These are phyloP conservation scores for Ptiloglossa arizonensis DNA, from an alignment of 1,140 invertebrate species.

Conservation along the genomic window DNA sequence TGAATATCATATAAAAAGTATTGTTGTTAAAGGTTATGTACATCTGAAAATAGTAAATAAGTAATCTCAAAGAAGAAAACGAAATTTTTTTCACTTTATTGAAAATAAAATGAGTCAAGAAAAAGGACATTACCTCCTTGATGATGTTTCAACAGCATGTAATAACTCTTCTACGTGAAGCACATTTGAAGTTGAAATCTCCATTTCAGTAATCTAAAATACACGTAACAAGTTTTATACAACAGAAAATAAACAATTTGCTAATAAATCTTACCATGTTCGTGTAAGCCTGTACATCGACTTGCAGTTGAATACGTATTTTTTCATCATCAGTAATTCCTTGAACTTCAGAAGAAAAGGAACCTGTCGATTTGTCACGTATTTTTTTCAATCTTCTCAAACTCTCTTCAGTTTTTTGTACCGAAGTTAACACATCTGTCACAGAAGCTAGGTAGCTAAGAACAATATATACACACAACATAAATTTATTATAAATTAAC, in stretches of 20 bases:
- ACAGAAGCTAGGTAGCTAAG: conserved; percentile 91
- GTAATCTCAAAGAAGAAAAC: conserved; percentile 9
- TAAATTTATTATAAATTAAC: conserved; percentile 2
- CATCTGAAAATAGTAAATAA: background rate
- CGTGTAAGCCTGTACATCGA: conserved; percentile 89
- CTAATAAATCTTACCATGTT: conserved; percentile 64
- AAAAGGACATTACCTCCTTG: conserved; percentile 66
- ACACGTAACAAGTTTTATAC: conserved; percentile 1
- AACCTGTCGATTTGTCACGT: conserved; percentile 85
- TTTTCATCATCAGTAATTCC: conserved; percentile 94
- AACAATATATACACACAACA: conserved; percentile 40
- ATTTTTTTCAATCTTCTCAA: conserved; percentile 93
- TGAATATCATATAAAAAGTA: conserved; percentile 12
- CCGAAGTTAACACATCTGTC: conserved; percentile 93
- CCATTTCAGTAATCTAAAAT: conserved; percentile 65
- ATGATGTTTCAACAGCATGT: conserved; percentile 73
- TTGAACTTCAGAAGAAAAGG: conserved; percentile 77
- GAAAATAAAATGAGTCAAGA: background rate
- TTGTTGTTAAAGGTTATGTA: conserved; percentile 28
- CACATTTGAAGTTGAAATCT: conserved; percentile 60
- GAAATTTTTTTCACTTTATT: conserved; percentile 3
- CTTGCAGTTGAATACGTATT: conserved; percentile 93
- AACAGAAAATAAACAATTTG: background rate
- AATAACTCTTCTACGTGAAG: conserved; percentile 71
- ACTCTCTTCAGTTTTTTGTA: conserved; percentile 97